Evolutionary conservation across 2,888 invertebrate genomes (phyloP).

Genomic region (Venusia cambrica): DNA sequence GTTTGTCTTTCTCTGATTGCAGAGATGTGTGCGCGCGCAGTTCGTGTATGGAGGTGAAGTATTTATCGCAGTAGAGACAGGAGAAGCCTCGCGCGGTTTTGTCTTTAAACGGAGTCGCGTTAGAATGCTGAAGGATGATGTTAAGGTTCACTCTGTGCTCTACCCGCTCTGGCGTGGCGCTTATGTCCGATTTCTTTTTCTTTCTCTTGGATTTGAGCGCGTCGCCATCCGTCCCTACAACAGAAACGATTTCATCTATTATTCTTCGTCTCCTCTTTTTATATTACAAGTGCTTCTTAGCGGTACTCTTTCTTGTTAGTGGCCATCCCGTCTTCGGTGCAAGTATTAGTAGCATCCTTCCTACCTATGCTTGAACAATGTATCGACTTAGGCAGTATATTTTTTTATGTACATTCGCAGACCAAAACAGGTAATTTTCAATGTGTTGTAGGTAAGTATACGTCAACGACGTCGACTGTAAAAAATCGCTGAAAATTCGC

Average conservation of each 20-base stretch:
- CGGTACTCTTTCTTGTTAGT: constrained; percentile 13
- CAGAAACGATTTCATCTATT: constrained; percentile 72
- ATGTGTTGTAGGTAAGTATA: no score
- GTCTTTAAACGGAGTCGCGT: constrained; percentile 72
- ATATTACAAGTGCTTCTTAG: constrained; percentile 41
- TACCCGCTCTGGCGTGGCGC: constrained; percentile 72
- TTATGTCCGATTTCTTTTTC: constrained; percentile 64
- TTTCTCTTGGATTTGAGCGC: constrained; percentile 62
- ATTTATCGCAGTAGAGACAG: constrained; percentile 68
- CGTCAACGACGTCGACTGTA: no score
- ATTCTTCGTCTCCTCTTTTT: constrained; percentile 53
- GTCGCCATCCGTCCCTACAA: constrained; percentile 70
- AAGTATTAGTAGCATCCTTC: constrained; percentile 10
- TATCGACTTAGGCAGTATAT: no score
- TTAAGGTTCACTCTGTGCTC: constrained; percentile 75
- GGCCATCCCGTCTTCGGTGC: neutral
- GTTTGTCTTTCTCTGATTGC: constrained; percentile 63
- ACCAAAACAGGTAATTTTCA: no score
- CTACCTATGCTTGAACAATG: no score
- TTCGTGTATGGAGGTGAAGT: constrained; percentile 58
- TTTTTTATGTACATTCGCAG: no score
- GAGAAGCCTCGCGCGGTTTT: constrained; percentile 71
- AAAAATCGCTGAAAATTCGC: no score
- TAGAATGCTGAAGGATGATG: constrained; percentile 70
- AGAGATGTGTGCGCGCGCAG: constrained; percentile 61